Conservation (phyloP, 2,888 invertebrate genomes). For the Hoplodrina blanda region DNA sequence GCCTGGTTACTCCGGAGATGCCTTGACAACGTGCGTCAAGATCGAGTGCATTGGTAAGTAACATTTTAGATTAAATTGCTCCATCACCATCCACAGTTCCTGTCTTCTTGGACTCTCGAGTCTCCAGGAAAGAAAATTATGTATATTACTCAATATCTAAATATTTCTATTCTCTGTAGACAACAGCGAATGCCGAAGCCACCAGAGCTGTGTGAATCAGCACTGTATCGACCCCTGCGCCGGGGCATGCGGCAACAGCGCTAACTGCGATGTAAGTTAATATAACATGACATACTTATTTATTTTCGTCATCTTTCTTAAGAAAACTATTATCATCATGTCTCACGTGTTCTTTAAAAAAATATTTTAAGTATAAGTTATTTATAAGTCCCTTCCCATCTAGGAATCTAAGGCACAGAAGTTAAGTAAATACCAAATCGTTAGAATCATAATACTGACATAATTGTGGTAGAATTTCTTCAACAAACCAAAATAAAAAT, state of each 20-base stretch:
- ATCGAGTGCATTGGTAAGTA: conserved; percentile 93
- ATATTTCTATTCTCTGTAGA: conserved; percentile 81
- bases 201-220: conserved; percentile 94
- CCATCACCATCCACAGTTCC: neutral
- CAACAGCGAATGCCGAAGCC: conserved; percentile 94
- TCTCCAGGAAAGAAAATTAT: neutral
- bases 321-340: neutral
- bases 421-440: too few species aligned
- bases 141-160: neutral
- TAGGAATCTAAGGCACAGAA: too few species aligned
- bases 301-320: neutral
- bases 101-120: neutral
- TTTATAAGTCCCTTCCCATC: too few species aligned
- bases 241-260: conserved; percentile 94
- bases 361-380: too few species aligned
- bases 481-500: too few species aligned
- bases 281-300: neutral
- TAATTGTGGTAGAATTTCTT: too few species aligned
- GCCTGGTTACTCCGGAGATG: conserved; percentile 95
- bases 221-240: conserved; percentile 95
- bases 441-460: too few species aligned
- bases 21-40: conserved; percentile 93
- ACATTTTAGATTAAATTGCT: neutral
- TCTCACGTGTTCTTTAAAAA: too few species aligned
- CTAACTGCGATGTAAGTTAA: conserved; percentile 93